These are phyloP conservation scores for Galeruca laticollis DNA, from an alignment of 2,888 invertebrate species.

Conservation along the genomic window DNA sequence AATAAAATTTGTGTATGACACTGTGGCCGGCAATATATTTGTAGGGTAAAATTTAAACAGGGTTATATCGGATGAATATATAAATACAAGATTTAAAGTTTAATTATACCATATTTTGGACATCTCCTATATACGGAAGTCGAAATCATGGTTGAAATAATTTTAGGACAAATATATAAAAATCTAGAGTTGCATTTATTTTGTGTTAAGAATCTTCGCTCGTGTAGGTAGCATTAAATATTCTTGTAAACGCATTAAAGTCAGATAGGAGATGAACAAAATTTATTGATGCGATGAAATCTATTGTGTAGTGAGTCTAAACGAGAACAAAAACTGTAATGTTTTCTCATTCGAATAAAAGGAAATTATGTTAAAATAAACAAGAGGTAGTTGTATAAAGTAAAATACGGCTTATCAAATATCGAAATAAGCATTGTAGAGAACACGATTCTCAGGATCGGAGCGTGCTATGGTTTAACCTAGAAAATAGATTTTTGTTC, in stretches of 20 bases:
- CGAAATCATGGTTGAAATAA: constrained; percentile 3
- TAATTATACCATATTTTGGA: too few relatives aligned
- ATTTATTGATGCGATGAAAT: constrained; percentile 49
- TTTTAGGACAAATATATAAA: constrained; percentile 13
- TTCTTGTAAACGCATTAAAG: constrained; percentile 44
- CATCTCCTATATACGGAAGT: too few relatives aligned
- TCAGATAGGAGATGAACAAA: constrained; percentile 46
- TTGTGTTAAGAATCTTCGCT: constrained; percentile 31
- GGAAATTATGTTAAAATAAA: constrained; percentile 53
- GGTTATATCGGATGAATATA: too few relatives aligned
- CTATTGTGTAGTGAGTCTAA: constrained; percentile 40
- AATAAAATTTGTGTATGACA: too few relatives aligned
- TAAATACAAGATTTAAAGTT: too few relatives aligned
- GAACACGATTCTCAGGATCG: constrained; percentile 51
- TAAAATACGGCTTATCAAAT: constrained; percentile 53
- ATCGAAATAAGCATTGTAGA: constrained; percentile 50
- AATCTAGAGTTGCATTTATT: constrained; percentile 14
- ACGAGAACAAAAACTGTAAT: constrained; percentile 42
- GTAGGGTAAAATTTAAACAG: too few relatives aligned
- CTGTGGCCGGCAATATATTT: too few relatives aligned
- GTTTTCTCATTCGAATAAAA: constrained; percentile 49
- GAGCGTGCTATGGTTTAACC: constrained; percentile 51
- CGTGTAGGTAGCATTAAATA: constrained; percentile 46
- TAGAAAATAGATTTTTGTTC: constrained; percentile 50
- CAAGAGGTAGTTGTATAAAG: constrained; percentile 49